phyloP scores from a whole-genome alignment of 2,113 vertebrate genomes.

The Gila orcuttii region DNA sequence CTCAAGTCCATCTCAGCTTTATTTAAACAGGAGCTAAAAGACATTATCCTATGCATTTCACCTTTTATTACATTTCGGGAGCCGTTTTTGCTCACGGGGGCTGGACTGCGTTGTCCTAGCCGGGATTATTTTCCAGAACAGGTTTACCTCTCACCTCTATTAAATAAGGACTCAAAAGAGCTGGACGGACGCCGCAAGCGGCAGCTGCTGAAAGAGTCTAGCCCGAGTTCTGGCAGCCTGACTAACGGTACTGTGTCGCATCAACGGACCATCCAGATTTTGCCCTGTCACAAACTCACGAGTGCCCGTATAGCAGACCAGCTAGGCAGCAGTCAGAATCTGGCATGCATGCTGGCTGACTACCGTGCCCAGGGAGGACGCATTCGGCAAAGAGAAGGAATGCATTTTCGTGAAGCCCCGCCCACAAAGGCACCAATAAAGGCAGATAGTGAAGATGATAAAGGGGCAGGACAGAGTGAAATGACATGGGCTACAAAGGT shows the following conservation, averaged over 20 bases:
- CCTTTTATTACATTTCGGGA: slow-evolving; percentile 91
- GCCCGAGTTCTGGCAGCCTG: slow-evolving; percentile 69
- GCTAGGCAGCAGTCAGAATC: slow-evolving; percentile 80
- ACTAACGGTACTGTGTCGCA: slow-evolving; percentile 77
- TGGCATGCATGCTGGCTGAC: slow-evolving; percentile 92
- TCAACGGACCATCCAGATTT: slow-evolving; percentile 75
- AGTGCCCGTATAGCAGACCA: slow-evolving; percentile 87
- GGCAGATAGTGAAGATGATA: slow-evolving; percentile 85
- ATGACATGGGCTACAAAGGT: slow-evolving; percentile 88
- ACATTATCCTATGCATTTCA: slow-evolving; percentile 94
- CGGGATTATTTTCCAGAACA: slow-evolving; percentile 95
- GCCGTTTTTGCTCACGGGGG: slow-evolving; percentile 87
- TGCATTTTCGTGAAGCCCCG: slow-evolving; percentile 77
- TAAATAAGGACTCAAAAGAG: slow-evolving; percentile 93
- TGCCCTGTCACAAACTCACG: slow-evolving; percentile 88
- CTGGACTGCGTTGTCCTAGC: slow-evolving; percentile 89
- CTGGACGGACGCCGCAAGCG: slow-evolving; percentile 89
- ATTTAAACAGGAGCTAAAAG: slow-evolving; percentile 95
- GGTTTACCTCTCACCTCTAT: slow-evolving; percentile 91
- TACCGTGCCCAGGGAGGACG: slow-evolving; percentile 93
- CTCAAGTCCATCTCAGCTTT: slow-evolving; percentile 86
- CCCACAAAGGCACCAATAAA: slow-evolving; percentile 74
- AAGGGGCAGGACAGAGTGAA: slow-evolving; percentile 76
- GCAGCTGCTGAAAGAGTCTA: slow-evolving; percentile 87
- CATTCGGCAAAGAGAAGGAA: slow-evolving; percentile 81